A percentile compares a stretch with the other conserved stretches of the same genome.
Evolutionary conservation across 2,888 invertebrate species (phyloP).

Genomic region (Malthinus flaveolus): DNA sequence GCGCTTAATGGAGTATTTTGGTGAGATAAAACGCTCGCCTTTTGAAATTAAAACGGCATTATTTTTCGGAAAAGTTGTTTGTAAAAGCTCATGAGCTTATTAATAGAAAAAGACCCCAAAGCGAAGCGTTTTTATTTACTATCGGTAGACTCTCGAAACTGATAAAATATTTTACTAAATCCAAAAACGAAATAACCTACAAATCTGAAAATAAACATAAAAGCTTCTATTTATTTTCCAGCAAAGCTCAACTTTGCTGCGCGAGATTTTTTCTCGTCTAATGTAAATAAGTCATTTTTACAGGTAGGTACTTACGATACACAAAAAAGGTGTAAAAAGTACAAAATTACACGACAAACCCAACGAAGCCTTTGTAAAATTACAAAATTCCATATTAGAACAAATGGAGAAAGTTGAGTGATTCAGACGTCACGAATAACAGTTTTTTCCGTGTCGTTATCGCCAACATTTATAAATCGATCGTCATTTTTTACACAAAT

Average conservation of each 20-base stretch:
- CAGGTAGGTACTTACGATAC: slow-evolving; percentile 4
- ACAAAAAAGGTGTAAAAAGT: not conserved
- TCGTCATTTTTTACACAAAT: not conserved
- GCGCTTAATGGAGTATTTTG: too few relatives aligned
- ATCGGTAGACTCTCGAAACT: slow-evolving; percentile 1
- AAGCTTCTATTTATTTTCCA: slow-evolving; percentile 16
- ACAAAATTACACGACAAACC: not conserved
- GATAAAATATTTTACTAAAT: slow-evolving; percentile 7
- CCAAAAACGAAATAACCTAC: slow-evolving; percentile 11
- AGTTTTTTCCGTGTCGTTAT: not conserved
- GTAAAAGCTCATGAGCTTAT: too few relatives aligned
- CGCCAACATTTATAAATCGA: slow-evolving; percentile 3
- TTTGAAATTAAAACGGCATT: too few relatives aligned
- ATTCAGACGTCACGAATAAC: not conserved
- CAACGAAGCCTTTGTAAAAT: too few relatives aligned
- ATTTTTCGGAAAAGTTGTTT: too few relatives aligned
- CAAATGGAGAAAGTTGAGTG: not conserved
- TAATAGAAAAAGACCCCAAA: not conserved
- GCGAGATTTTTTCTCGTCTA: slow-evolving; percentile 9
- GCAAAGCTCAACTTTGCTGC: slow-evolving; percentile 6
- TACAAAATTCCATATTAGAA: not conserved
- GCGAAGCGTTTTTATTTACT: slow-evolving; percentile 2
- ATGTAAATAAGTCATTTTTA: slow-evolving; percentile 19
- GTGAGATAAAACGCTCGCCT: too few relatives aligned
- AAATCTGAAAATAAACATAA: slow-evolving; percentile 16